Conservation (phyloP, 2,113 vertebrate genomes). For the Colinus virginianus region DNA sequence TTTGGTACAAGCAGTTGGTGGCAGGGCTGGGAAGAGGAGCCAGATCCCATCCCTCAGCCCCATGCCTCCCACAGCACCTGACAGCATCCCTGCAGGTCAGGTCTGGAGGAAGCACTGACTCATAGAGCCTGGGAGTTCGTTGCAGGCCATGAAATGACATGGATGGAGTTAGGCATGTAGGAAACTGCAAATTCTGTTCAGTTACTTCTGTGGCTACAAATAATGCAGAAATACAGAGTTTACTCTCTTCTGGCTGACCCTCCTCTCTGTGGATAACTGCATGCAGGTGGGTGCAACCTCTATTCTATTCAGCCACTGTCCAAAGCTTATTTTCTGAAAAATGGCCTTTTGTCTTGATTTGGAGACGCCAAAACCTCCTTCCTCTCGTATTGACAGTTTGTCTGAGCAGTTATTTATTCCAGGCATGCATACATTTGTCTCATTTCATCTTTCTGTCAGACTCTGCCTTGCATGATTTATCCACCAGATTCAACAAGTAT, state of each 20-base stretch:
- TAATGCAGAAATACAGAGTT: not conserved
- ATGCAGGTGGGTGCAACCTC: not conserved
- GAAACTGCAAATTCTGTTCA: constrained; percentile 43
- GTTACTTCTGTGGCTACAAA: not conserved
- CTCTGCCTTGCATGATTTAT: not conserved
- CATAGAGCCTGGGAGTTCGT: constrained; percentile 27
- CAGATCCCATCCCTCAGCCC: constrained; percentile 4
- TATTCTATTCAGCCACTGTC: not conserved
- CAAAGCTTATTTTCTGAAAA: not conserved
- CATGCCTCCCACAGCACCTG: not conserved
- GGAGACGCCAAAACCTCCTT: not conserved
- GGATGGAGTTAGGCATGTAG: constrained; percentile 13
- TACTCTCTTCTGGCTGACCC: not conserved
- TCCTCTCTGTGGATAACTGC: not conserved
- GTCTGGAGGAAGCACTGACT: not conserved
- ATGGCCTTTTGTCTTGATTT: not conserved
- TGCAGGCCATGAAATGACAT: not conserved
- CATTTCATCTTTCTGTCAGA: not conserved
- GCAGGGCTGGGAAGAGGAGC: constrained; percentile 25
- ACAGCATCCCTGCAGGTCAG: not conserved
- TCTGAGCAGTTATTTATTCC: not conserved
- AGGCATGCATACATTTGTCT: not conserved
- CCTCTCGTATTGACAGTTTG: not conserved
- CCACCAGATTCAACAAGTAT: not conserved
- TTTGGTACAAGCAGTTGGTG: not conserved